Percentiles rank a stretch among this genome's conserved stretches.
phyloP scores from a whole-genome alignment of 2,797 vertebrate genomes.

The Diplodus sargus region DNA sequence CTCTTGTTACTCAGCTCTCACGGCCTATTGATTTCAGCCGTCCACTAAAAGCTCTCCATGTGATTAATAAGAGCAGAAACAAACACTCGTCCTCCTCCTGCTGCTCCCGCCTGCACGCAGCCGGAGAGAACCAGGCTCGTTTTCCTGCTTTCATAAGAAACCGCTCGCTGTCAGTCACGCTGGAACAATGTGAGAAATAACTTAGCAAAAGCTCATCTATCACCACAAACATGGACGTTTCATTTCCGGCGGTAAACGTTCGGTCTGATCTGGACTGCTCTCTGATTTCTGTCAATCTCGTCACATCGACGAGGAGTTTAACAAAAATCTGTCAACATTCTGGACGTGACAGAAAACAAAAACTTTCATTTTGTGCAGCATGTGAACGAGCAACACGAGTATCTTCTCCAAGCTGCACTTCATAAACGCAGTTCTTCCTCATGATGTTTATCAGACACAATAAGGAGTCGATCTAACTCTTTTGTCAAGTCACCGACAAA shows the following conservation, averaged over 20 bases:
- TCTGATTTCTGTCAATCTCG: background rate
- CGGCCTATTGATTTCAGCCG: constrained; percentile 24
- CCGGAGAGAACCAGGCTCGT: background rate
- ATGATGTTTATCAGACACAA: too few species aligned
- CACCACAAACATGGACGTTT: constrained; percentile 1
- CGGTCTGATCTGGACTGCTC: background rate
- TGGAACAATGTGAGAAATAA: background rate
- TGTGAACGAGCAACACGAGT: too few species aligned
- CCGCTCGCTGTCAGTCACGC: background rate
- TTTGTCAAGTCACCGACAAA: too few species aligned
- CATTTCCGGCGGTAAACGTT: constrained; percentile 2
- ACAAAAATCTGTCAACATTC: too few species aligned
- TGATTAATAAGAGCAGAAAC: constrained; percentile 11
- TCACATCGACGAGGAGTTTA: background rate
- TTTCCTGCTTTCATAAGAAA: background rate
- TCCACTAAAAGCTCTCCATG: background rate
- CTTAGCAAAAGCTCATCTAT: background rate
- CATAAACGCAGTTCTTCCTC: too few species aligned
- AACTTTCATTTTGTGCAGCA: too few species aligned
- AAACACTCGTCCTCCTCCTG: constrained; percentile 7
- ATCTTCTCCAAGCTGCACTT: too few species aligned
- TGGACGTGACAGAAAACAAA: too few species aligned
- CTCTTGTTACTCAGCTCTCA: constrained; percentile 25
- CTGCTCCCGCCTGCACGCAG: background rate
- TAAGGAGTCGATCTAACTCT: too few species aligned